Base-by-base conservation (phyloP, 2,113 vertebrate species). In the Petrocephalus microphthalmus region DNA sequence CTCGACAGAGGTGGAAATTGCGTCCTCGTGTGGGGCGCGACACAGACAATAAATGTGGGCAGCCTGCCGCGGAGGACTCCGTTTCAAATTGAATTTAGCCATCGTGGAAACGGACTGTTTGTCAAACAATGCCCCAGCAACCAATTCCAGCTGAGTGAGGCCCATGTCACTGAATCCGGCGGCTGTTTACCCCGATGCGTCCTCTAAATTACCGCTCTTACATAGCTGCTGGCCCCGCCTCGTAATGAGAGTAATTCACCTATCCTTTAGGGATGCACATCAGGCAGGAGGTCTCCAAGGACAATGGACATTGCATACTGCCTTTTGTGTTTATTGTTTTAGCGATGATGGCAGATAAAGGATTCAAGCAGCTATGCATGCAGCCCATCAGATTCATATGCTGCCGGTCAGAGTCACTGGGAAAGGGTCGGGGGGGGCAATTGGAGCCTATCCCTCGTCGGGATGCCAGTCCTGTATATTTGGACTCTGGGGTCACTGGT, bases 31-130 rank as follows among this genome's bases (percentile, higher is more conserved):
- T n/a, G 54, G 52, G 15, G 22, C 15, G 51, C 22, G 84, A 85
- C 51, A 19, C 33, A 1, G 51, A 52, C 84, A 37, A 54, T 85
- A 29, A 33, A 54, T 33, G 52, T 2, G 3, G 7, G 54, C 6
- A 51, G 10, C 11, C 2, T 17, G 53, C 1, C 17, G 49, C 5
- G 29, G 54, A n/a, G 42, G 85, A 85, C 51, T 85, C 52, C 52
- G 33, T 42, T 56, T 85, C 84, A 56, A 85, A 85, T 37, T 54
- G 84, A 85, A 85, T 85, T 85, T 85, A 52, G n/a, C n/a, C 22
- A 1, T 85, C 3, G 84, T 85, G 52, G 25, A 56, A 85, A 85
- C 7, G 29, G 29, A 37, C 52, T 33, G 84, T 56, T 67, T 67
- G 57, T 87, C 86, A 49, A 8, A 74, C 22, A 37, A 52, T 78